These are phyloP conservation scores for Callyntrura guangdongensis DNA, from an alignment of 2,888 invertebrate species.

Conservation along the genomic window DNA sequence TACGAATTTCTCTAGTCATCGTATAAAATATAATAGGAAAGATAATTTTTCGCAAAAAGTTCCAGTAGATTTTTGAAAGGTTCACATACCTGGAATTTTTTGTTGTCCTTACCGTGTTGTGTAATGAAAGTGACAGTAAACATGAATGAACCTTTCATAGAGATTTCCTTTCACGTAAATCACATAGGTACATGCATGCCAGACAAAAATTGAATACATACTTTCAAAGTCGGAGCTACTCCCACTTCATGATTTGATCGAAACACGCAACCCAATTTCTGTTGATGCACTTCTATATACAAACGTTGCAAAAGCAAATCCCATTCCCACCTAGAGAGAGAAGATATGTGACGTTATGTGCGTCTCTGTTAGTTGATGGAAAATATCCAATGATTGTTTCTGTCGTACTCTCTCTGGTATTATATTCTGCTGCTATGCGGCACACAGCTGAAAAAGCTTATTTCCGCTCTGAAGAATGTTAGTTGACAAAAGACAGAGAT, in stretches of 20 bases:
- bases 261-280: slow-evolving; percentile 28
- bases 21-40: not conserved
- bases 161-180: slow-evolving; percentile 19
- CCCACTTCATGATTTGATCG: slow-evolving; percentile 24
- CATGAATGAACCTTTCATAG: not conserved
- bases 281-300: not conserved
- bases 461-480: slow-evolving; percentile 12
- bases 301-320: not conserved
- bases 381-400: slow-evolving; percentile 14
- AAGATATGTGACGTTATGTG: not conserved
- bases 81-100: not conserved
- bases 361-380: not conserved
- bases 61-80: not conserved
- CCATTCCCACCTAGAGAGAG: not conserved
- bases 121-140: slow-evolving; percentile 7
- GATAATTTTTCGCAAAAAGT: not conserved
- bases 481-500: slow-evolving; percentile 4
- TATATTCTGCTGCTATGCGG: too few species aligned
- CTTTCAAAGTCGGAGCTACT: not conserved
- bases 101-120: not conserved
- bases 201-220: not conserved
- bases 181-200: not conserved
- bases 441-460: slow-evolving; percentile 10
- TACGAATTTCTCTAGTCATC: slow-evolving; percentile 46
- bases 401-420: not conserved